Conservation (phyloP, 2,888 invertebrate species). For the Xylophagus ater region DNA sequence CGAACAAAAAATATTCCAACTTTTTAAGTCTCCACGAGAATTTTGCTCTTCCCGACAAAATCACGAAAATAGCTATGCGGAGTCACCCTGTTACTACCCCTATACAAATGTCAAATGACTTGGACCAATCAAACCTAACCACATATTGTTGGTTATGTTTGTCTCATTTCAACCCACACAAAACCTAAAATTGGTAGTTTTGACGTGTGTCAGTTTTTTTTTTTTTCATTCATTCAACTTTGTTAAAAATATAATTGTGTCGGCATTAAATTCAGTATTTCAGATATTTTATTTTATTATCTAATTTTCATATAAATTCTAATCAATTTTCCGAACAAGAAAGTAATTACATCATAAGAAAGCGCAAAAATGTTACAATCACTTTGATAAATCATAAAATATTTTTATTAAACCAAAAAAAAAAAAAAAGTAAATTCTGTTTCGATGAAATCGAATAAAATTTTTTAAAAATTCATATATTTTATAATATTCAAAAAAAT, state of each 20-base stretch:
- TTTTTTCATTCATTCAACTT: too few relatives aligned
- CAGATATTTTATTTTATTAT: too few relatives aligned
- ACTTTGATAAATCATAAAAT: constrained; percentile 2
- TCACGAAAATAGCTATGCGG: too few relatives aligned
- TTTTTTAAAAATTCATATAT: too few relatives aligned
- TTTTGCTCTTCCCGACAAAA: too few relatives aligned
- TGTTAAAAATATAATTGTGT: too few relatives aligned
- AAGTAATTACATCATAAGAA: background rate
- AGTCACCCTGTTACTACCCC: too few relatives aligned
- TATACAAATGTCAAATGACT: constrained; percentile 29
- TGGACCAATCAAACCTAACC: constrained; percentile 47
- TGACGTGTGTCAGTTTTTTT: constrained; percentile 28
- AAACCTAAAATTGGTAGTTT: constrained; percentile 33
- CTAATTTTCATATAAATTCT: too few relatives aligned
- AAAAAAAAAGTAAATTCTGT: background rate
- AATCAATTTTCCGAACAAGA: background rate
- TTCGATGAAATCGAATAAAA: background rate
- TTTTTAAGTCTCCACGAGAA: too few relatives aligned
- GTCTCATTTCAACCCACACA: constrained; percentile 6
- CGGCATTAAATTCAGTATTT: too few relatives aligned
- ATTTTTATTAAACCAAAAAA: background rate
- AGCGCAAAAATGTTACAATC: constrained; percentile 2
- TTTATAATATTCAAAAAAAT: too few relatives aligned
- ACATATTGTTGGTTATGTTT: constrained; percentile 41
- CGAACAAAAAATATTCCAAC: too few relatives aligned